Evolutionary conservation across 2,888 invertebrate genomes (phyloP).

Genomic region (Ochropleura leucogaster): DNA sequence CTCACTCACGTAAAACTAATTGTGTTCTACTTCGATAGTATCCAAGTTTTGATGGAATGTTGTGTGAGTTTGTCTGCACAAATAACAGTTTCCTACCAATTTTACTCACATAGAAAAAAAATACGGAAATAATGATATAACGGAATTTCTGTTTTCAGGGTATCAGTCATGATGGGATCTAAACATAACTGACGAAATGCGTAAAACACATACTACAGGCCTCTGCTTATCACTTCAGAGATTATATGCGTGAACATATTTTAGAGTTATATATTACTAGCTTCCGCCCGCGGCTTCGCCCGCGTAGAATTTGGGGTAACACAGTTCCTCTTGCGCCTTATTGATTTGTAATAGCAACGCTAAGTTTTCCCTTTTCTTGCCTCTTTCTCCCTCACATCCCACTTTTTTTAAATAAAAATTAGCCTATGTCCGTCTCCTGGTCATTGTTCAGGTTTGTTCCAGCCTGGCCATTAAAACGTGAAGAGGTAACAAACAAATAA

Average conservation of each 20-base stretch:
- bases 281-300: too few relatives aligned
- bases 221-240: neutral
- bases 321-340: too few relatives aligned
- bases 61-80: constrained; percentile 4
- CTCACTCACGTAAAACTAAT: constrained; percentile 44
- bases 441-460: too few relatives aligned
- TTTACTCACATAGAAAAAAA: neutral
- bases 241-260: neutral
- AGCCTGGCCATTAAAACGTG: too few relatives aligned
- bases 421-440: too few relatives aligned
- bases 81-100: neutral
- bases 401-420: too few relatives aligned
- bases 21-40: constrained; percentile 31
- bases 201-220: neutral
- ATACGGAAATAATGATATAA: neutral
- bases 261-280: too few relatives aligned
- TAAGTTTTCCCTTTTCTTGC: too few relatives aligned
- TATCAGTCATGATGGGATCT: neutral
- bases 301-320: too few relatives aligned
- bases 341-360: too few relatives aligned
- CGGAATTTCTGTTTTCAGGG: neutral
- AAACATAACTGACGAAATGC: neutral
- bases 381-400: too few relatives aligned
- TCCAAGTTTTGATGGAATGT: constrained; percentile 23
- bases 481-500: too few relatives aligned